Evolutionary conservation across 1,140 invertebrate species (phyloP).

Genomic region (Scylla paramamosain): DNA sequence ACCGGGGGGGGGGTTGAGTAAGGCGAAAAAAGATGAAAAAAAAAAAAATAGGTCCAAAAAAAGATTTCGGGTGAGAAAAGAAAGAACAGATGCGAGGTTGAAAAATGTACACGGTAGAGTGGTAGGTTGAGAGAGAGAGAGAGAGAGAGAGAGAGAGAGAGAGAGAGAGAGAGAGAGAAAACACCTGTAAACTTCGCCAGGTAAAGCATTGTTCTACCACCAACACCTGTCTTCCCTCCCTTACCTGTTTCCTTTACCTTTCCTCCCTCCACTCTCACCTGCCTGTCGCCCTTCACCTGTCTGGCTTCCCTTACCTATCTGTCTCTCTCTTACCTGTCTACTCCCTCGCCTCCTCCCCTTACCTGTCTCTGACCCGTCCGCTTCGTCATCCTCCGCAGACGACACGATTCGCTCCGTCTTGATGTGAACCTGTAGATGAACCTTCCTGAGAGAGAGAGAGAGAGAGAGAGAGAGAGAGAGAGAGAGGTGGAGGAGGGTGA

Average conservation of each 20-base stretch:
- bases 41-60: not conserved
- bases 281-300: no score
- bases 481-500: no score
- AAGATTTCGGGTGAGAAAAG: not conserved
- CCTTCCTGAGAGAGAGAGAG: not conserved
- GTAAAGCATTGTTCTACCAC: no score
- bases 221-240: no score
- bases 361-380: not conserved
- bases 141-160: slow-evolving; percentile 31
- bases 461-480: not conserved
- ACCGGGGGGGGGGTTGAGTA: not conserved
- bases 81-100: not conserved
- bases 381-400: not conserved
- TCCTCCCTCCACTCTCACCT: no score
- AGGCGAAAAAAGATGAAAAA: not conserved
- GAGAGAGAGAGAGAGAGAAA: slow-evolving; percentile 11
- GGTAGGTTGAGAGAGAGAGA: not conserved
- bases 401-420: not conserved
- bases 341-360: not conserved
- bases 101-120: not conserved
- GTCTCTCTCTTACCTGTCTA: not conserved
- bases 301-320: no score
- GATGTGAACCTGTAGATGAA: not conserved
- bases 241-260: no score
- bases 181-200: no score